Evolutionary conservation across 1,140 invertebrate genomes (phyloP).

Genomic region (Apis mellifera): DNA sequence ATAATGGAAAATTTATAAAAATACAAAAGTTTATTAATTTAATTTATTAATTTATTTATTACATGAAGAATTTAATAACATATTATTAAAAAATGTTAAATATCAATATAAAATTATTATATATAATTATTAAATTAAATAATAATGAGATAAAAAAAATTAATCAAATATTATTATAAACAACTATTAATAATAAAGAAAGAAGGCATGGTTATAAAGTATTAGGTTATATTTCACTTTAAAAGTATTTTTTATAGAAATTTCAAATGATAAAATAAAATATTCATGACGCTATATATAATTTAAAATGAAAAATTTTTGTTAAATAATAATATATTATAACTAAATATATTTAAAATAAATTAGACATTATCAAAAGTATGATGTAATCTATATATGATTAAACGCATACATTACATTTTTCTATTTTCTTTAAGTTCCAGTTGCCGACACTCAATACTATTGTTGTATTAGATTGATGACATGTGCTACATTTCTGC

Average conservation of each 20-base stretch:
- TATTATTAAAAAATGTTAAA: neutral
- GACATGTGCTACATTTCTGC: conserved; percentile 66
- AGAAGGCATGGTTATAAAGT: neutral
- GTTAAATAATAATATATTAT: neutral
- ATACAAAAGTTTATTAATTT: neutral
- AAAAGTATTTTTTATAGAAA: neutral
- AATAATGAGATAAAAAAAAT: neutral
- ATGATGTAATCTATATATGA: conserved; percentile 72
- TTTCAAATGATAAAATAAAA: neutral
- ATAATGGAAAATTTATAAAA: neutral
- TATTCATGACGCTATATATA: neutral
- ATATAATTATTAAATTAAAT: neutral
- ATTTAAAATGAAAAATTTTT: neutral
- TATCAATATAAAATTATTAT: too few relatives aligned
- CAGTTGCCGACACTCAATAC: conserved; percentile 65
- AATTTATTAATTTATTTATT: neutral
- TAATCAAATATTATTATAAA: neutral
- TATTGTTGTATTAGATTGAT: conserved; percentile 61
- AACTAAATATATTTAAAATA: neutral
- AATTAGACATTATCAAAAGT: neutral
- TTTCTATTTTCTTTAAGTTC: conserved; percentile 60
- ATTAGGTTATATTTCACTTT: conserved; percentile 29
- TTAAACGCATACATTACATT: conserved; percentile 68
- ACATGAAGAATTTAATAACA: neutral
- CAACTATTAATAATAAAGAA: neutral